These are phyloP conservation scores for Napeogenes inachia DNA, from an alignment of 2,888 invertebrate genomes.

Conservation along the genomic window DNA sequence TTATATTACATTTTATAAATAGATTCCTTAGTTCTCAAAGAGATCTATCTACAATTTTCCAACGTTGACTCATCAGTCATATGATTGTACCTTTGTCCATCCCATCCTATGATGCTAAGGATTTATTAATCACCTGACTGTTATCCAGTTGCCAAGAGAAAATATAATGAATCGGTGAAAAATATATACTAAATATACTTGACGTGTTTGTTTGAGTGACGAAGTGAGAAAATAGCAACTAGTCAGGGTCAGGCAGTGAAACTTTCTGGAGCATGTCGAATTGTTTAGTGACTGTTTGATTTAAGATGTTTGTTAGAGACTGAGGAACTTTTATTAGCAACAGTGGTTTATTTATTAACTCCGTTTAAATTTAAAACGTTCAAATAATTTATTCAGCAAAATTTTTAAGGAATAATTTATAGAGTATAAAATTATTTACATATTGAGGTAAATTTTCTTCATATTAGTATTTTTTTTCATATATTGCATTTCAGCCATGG, in stretches of 20 bases:
- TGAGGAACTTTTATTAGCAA: slow-evolving; percentile 1
- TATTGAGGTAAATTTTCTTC: too few species aligned
- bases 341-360: not conserved
- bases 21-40: too few species aligned
- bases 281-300: slow-evolving; percentile 2
- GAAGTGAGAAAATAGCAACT: slow-evolving; percentile 11
- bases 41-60: not conserved
- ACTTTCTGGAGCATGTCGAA: slow-evolving; percentile 7
- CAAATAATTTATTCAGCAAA: too few species aligned
- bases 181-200: slow-evolving; percentile 20
- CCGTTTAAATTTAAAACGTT: not conserved
- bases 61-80: not conserved
- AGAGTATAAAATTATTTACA: too few species aligned
- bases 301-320: slow-evolving; percentile 4
- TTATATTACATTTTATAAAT: too few species aligned
- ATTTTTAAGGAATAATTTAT: too few species aligned
- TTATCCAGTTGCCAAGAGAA: slow-evolving; percentile 57
- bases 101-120: slow-evolving; percentile 25
- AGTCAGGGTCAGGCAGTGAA: slow-evolving; percentile 7
- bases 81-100: not conserved
- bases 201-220: slow-evolving; percentile 17
- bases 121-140: slow-evolving; percentile 57
- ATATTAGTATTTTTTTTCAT: too few species aligned
- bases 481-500: too few species aligned
- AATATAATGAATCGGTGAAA: slow-evolving; percentile 30